These are phyloP conservation scores for Centroberyx gerrardi DNA, from an alignment of 2,797 vertebrate species.

Conservation along the genomic window DNA sequence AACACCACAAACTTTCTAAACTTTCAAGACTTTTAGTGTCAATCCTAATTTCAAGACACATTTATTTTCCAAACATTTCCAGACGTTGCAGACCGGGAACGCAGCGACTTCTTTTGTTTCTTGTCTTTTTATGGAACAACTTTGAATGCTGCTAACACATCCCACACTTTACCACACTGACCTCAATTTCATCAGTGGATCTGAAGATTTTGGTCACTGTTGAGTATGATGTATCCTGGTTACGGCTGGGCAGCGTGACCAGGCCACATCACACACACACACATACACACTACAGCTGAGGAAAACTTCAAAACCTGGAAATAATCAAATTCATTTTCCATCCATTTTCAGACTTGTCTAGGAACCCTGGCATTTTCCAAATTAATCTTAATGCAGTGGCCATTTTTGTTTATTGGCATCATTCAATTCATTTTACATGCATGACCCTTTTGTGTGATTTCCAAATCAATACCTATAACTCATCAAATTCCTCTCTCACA, in stretches of 20 bases:
- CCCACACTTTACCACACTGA: neutral
- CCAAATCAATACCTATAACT: too few relatives aligned
- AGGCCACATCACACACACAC: slow-evolving; percentile 40
- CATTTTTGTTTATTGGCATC: too few relatives aligned
- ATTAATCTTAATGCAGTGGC: too few relatives aligned
- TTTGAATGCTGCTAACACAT: neutral
- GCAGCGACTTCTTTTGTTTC: neutral
- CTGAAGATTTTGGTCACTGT: neutral
- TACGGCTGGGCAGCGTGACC: slow-evolving; percentile 14
- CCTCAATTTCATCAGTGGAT: neutral
- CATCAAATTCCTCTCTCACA: too few relatives aligned
- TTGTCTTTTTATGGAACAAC: neutral
- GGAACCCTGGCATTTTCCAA: neutral
- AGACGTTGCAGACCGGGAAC: too few relatives aligned
- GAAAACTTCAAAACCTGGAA: slow-evolving; percentile 14
- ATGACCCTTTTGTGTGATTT: neutral
- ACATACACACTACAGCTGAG: neutral
- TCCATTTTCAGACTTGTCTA: neutral
- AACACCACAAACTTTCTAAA: too few relatives aligned
- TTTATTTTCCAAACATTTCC: too few relatives aligned
- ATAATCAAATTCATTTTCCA: slow-evolving; percentile 1
- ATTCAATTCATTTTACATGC: neutral
- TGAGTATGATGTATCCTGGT: slow-evolving; percentile 11
- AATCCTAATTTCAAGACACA: too few relatives aligned
- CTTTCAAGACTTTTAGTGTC: too few relatives aligned